Evolutionary conservation across 2,113 vertebrate genomes (phyloP), one percentile per base, ranked within the genome.

Genomic region (Guaruba guarouba): DNA sequence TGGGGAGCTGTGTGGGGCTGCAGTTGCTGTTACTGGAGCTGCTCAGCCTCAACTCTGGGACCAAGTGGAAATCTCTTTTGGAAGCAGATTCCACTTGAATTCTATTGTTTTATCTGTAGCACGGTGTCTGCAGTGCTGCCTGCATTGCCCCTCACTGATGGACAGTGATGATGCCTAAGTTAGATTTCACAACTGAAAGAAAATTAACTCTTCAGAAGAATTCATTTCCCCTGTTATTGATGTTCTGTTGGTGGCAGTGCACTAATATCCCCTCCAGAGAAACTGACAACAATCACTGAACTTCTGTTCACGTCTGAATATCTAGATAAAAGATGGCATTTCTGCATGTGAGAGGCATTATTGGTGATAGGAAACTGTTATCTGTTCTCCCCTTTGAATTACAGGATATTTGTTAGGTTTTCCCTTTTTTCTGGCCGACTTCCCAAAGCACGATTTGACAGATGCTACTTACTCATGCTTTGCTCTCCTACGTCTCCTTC

Each of bases 221-320:
- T 94, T 93, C 75, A 44, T 92, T 85, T 91, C 76, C 46, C 39
- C 46, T 2, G 0, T 94, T 92, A 93, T 27, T 92, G 95, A 78
- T 69, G 17, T 84, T 86, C 92, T 55, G 27, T 87, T 49, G 20
- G 82, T 55, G 85, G 84, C 69, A 64, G 64, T 19, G 23, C 41
- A 75, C 73, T 39, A 44, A 63, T 70, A 78, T 86, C 95, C 84
- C 95, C 93, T 90, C 89, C 51, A 48, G 86, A 94, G 87, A 82
- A 95, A 82, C 69, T 91, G 94, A 95, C 64, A 94, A 95, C 95
- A 97, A 48, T 29, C 71, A 76, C 46, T 1, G 13, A 86, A 46
- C 85, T 92, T 88, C 82, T 22, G 16, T 86, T 94, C 64, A 62
- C 27, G 33, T 93, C 86, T 55, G 43, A 85, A 61, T 69, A 79